Conservation (phyloP, 2,888 invertebrate species). For the Antheraea yamamai region DNA sequence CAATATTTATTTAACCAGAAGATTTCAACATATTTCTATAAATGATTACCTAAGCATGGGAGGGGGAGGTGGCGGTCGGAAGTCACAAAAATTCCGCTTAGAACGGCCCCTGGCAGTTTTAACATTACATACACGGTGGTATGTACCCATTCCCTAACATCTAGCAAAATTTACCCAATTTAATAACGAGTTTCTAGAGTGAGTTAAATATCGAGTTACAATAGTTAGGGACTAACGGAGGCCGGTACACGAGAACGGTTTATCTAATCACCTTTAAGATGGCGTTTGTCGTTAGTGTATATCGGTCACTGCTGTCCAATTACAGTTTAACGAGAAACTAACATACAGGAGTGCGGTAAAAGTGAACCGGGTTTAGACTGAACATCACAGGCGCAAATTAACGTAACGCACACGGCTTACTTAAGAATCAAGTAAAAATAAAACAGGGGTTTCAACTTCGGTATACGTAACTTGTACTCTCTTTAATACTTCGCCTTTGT, state of each 20-base stretch:
- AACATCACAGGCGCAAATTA: neutral
- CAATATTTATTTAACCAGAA: too few relatives aligned
- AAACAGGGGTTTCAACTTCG: neutral
- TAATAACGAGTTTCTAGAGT: neutral
- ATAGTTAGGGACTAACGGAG: slow-evolving; percentile 6
- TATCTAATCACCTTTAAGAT: slow-evolving; percentile 56
- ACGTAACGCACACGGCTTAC: neutral
- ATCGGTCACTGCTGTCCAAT: slow-evolving; percentile 42
- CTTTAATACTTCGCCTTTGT: too few relatives aligned
- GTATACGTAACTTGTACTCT: too few relatives aligned
- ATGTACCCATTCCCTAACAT: too few relatives aligned
- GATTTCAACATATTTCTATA: too few relatives aligned
- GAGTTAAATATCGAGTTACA: slow-evolving; percentile 10
- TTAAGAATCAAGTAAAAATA: neutral
- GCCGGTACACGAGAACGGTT: slow-evolving; percentile 30
- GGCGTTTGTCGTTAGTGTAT: slow-evolving; percentile 51
- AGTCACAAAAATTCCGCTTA: too few relatives aligned
- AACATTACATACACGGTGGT: too few relatives aligned
- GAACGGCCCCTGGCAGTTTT: too few relatives aligned
- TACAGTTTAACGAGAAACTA: slow-evolving; percentile 25
- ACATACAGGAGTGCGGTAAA: slow-evolving; percentile 8
- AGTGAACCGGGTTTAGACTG: neutral
- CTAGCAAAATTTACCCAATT: too few relatives aligned
- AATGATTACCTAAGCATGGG: too few relatives aligned
- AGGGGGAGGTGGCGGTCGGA: too few relatives aligned